Percentiles rank a stretch among this genome's conserved stretches.
phyloP scores from a whole-genome alignment of 2,888 invertebrate genomes.

The Bombylius major region DNA sequence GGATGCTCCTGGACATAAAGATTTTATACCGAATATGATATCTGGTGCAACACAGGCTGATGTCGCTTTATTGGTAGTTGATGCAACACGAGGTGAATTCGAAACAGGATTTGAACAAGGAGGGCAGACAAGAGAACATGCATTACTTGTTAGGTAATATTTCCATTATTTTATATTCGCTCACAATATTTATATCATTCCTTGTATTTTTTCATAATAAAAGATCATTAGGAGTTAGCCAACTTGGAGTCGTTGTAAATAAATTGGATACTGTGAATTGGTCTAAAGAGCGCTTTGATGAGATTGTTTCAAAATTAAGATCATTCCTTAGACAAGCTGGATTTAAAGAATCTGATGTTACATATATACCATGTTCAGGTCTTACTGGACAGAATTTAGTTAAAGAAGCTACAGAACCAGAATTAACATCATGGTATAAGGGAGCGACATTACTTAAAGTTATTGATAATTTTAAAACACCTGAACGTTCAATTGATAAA shows the following conservation, averaged over 20 bases:
- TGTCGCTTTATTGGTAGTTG: conserved; percentile 90
- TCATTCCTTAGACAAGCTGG: conserved; percentile 82
- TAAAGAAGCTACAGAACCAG: conserved; percentile 49
- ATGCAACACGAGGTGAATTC: conserved; percentile 93
- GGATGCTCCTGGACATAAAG: conserved; percentile 98
- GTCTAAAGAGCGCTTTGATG: conserved; percentile 81
- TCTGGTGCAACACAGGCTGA: conserved; percentile 97
- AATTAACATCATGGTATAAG: conserved; percentile 59
- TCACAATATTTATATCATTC: background rate
- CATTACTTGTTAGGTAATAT: conserved; percentile 62
- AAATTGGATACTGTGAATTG: conserved; percentile 94
- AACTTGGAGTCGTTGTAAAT: conserved; percentile 90
- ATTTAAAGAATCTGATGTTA: conserved; percentile 74
- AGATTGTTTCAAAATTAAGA: conserved; percentile 72
- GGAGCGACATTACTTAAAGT: conserved; percentile 77
- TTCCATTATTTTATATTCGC: background rate
- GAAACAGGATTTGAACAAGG: conserved; percentile 98
- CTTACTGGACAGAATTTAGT: conserved; percentile 89
- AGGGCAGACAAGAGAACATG: conserved; percentile 96
- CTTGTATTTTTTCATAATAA: background rate
- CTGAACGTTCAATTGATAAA: conserved; percentile 73
- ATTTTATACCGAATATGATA: conserved; percentile 99
- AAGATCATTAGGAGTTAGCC: conserved; percentile 68
- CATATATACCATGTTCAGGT: conserved; percentile 91
- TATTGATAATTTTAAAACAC: conserved; percentile 77